These are phyloP conservation scores for Calephelis nemesis DNA, from an alignment of 1,140 invertebrate genomes.

Conservation along the genomic window DNA sequence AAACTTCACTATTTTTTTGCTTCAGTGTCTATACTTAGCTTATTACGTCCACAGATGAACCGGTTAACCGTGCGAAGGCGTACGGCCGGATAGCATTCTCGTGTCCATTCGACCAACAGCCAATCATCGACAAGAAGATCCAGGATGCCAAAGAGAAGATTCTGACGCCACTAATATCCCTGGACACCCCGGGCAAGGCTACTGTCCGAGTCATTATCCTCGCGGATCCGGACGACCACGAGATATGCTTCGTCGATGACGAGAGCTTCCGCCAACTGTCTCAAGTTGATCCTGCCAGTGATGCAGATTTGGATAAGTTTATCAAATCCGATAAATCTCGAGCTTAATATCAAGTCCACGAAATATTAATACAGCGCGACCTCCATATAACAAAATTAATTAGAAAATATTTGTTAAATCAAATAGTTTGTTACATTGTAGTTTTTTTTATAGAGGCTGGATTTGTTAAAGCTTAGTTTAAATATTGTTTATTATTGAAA, in stretches of 20 bases:
- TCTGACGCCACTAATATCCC: conserved; percentile 91
- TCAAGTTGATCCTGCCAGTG: conserved; percentile 90
- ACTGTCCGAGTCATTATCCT: conserved; percentile 97
- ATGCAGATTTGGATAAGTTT: conserved; percentile 88
- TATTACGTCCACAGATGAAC: conserved; percentile 68
- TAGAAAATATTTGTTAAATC: no score
- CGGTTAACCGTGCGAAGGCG: conserved; percentile 92
- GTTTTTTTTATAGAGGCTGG: no score
- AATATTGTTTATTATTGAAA: no score
- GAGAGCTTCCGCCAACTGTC: conserved; percentile 95
- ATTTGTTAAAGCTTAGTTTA: no score
- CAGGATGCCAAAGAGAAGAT: conserved; percentile 87
- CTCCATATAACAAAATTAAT: no score
- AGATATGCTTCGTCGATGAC: conserved; percentile 99
- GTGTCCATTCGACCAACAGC: conserved; percentile 87
- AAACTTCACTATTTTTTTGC: no score
- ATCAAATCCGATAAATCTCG: conserved; percentile 85
- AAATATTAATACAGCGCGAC: no score
- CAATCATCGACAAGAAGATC: conserved; percentile 87
- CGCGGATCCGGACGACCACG: conserved; percentile 97
- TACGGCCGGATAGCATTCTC: conserved; percentile 98
- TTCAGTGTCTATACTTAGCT: neutral
- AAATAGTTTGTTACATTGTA: no score
- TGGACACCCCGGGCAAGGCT: conserved; percentile 98
- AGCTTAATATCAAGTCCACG: conserved; percentile 31